phyloP scores from a whole-genome alignment of 2,797 vertebrate genomes.

The Alosa sapidissima region DNA sequence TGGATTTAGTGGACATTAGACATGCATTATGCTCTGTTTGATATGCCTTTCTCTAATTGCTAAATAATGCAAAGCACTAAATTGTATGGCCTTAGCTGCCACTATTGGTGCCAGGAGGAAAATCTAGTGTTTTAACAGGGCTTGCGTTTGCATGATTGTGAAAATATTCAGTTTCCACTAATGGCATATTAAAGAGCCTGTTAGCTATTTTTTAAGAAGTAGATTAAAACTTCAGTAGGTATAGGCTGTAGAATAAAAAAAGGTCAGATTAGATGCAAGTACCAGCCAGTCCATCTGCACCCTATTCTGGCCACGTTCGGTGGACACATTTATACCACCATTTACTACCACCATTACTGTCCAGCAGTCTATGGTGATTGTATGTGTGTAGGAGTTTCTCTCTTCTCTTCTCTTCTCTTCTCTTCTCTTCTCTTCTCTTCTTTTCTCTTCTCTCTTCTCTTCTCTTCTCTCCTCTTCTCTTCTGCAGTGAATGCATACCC shows the following conservation, averaged over 20 bases:
- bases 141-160: neutral
- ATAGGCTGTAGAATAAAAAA: neutral
- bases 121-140: conserved; percentile 14
- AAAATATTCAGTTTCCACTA: conserved; percentile 26
- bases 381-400: neutral
- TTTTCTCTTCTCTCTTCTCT: too few species aligned
- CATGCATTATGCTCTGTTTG: conserved; percentile 77
- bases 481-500: too few species aligned
- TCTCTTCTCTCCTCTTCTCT: too few species aligned
- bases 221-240: neutral
- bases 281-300: neutral
- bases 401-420: neutral
- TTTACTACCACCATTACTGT: too few species aligned
- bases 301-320: neutral
- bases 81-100: conserved; percentile 71
- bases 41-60: conserved; percentile 76
- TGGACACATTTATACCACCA: too few species aligned
- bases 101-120: conserved; percentile 56
- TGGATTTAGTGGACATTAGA: conserved; percentile 79
- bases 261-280: neutral
- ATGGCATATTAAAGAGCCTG: conserved; percentile 20
- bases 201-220: neutral
- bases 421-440: too few species aligned
- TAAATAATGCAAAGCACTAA: conserved; percentile 75
- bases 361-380: neutral